Base-by-base conservation (phyloP, 2,888 invertebrate genomes). In the Dolichopus griseipennis region DNA sequence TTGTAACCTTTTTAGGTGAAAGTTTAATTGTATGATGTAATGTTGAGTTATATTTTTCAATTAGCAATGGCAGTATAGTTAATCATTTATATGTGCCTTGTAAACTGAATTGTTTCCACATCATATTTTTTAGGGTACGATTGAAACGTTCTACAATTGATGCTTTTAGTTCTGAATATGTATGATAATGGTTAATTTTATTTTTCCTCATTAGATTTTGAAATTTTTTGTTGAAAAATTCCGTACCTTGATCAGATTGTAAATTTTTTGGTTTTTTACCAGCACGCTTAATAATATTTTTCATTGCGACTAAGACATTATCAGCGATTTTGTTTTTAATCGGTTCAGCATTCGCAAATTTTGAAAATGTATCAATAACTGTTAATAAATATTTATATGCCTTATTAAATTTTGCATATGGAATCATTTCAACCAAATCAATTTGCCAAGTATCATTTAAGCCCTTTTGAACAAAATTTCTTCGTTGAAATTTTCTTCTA, bases 391-490 rank as follows among this genome's bases (percentile, higher is more conserved):
- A 78, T 68, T 74, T 74, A 68, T 71, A 75, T 3, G 73, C 74
- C n/a, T 74, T 75, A 70, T 79, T 80, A 22, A 73, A 68, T 43
- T 68, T 68, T 8, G 77, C 65, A 74, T 75, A 77, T 33, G 69
- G 64, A 34, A 68, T 67, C 76, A 79, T 74, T 67, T 77, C 76
- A 21, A 75, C 77, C 41, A 81, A 73, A 75, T 82, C 80, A n/a
- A 76, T 76, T 75, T 82, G 81, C 79, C 78, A 79, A n/a, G 79
- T 73, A 70, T n/a, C n/a, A n/a, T n/a, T n/a, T n/a, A n/a, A n/a
- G n/a, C n/a, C n/a, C n/a, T n/a, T n/a, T n/a, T 81, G 79, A 73
- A 80, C 76, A 5, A 80, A 71, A 52, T 75, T 78, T 70, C 76
- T 76, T 61, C 77, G 72, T 20, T 77, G 72, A 52, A 77, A 76